Evolutionary conservation across 2,888 invertebrate species (phyloP), one percentile per base, ranked within the genome.

Genomic region (Agrotis exclamationis): DNA sequence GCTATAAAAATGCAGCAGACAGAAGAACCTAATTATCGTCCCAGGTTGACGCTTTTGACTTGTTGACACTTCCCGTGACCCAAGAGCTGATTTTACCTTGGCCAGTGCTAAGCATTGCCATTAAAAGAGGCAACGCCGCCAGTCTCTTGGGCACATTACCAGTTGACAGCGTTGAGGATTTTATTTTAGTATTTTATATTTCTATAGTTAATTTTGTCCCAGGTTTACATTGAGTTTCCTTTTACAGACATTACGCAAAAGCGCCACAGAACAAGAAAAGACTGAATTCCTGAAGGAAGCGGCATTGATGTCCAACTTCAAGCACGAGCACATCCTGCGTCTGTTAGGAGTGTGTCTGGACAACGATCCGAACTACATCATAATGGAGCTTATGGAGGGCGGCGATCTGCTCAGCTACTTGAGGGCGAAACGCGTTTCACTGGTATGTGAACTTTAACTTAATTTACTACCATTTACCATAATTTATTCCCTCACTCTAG

Each of bases 321-420:
- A 98, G 85, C 99, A 99, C 91, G 98, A 99, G 75, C 99, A 99
- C 90, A 99, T 99, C 68, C 96, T 99, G 39, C 97, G 98, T 77
- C 96, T 99, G 45, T 96, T 99, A 13, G 99, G 99, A 1, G 99
- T 99, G 7, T 99, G 99, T 89, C 97, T 99, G 45, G 99, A 99
- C 90, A 98, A 98, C 82, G 99, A 99, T 89, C 98, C 99, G 11
- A 98, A 99, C 87, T 98, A 99, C 86, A 98, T 99, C 79, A 98
- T 99, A 59, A 98, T 99, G 97, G 99, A 99, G 92, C 97, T 99
- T 22, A 99, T 99, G 99, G 98, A 99, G 92, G 99, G 98, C 6
- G 99, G 99, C 0, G 99, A 99, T 94, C 95, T 99, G 70, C 96
- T 99, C 47, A 98, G 98, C 72, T 99, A 99, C 92, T 96, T 99